Base-by-base conservation (phyloP, 2,888 invertebrate genomes). In the Labia minor region DNA sequence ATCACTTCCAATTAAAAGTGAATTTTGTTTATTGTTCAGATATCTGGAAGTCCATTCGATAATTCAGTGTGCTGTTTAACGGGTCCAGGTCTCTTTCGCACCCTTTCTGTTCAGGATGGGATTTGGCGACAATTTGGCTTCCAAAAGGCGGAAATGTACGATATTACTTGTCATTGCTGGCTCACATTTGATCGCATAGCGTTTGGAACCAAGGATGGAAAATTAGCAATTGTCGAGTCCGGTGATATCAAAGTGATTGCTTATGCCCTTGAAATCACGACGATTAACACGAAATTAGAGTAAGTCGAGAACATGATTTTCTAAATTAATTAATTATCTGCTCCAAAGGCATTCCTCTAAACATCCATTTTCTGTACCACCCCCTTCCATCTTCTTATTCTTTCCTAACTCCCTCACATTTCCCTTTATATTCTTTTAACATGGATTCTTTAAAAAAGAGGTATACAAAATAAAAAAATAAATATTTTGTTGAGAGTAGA, bases 61-160 rank as follows among this genome's bases (percentile, higher is more conserved):
- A 82, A 83, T 19, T 88, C 88, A n/a, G 82, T 89, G 67, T 77
- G 90, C 1, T 88, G 87, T 19, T 81, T 90, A 14, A 79, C 81
- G 49, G 85, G 85, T 0, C 78, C 81, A 49, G 84, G 84, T 66
- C 83, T 86, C 1, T 88, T 91, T 73, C 85, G 89, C 71, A 84
- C 90, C 70, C 82, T 91, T 77, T 88, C 88, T 26, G 87, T 88
- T 61, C 81, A 86, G 19, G 92, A 92, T 74, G 87, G 85, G 1
- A 84, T 86, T 10, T 88, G 92, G 86, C 84, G 90, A 37, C 89
- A 89, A 70, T 92, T 87, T 80, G 92, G 91, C 10, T 92, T 88
- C 78, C 85, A 89, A 70, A 94, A 93, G 76, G 85, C 88, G 37
- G 92, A 93, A 33, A 81, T 85, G 73, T 83, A 89, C 66, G 81